These are phyloP conservation scores for Siniperca undulata DNA, from an alignment of 2,797 vertebrate species.

Conservation along the genomic window DNA sequence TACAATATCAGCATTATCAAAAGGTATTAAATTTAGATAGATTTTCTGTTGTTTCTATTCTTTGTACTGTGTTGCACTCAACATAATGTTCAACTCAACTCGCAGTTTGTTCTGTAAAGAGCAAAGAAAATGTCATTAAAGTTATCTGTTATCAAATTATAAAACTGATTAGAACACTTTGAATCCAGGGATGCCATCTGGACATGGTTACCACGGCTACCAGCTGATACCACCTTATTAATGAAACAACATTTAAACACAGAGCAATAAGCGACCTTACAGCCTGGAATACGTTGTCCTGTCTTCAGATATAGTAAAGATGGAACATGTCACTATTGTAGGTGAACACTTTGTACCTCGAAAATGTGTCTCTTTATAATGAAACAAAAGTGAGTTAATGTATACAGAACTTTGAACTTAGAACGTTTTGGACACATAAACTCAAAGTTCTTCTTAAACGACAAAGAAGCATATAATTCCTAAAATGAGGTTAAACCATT, in stretches of 20 bases:
- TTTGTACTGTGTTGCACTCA: too few species aligned
- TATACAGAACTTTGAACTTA: too few species aligned
- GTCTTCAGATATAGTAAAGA: not conserved
- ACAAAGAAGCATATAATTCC: not conserved
- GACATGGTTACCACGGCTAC: slow-evolving; percentile 38
- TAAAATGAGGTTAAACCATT: not conserved
- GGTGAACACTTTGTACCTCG: not conserved
- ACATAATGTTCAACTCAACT: too few species aligned
- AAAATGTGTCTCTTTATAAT: not conserved
- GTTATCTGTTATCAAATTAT: slow-evolving; percentile 11
- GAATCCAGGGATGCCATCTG: slow-evolving; percentile 43
- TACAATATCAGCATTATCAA: not conserved
- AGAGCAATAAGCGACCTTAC: not conserved
- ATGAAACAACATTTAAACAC: slow-evolving; percentile 16
- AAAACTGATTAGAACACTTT: slow-evolving; percentile 30
- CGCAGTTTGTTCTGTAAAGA: too few species aligned
- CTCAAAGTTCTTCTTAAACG: not conserved
- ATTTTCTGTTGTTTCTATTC: too few species aligned
- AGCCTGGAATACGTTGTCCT: not conserved
- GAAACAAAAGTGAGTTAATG: not conserved
- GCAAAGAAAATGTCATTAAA: slow-evolving; percentile 25
- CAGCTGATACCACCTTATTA: slow-evolving; percentile 40
- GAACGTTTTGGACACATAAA: not conserved
- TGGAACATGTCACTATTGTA: not conserved
- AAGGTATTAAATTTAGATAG: too few species aligned